Conservation (phyloP, 2,888 invertebrate genomes). For the Scaptomyza polygonia region DNA sequence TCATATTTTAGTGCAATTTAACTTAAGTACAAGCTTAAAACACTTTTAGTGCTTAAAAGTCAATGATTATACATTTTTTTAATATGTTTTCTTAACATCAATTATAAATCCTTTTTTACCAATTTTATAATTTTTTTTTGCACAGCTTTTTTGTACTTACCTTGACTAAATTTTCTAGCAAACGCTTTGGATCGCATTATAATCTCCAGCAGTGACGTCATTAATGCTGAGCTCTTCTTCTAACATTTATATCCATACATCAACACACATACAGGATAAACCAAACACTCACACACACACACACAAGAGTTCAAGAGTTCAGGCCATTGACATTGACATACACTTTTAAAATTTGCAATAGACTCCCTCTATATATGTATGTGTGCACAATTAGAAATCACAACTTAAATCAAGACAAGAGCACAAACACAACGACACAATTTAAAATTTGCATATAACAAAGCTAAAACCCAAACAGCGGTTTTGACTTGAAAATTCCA, state of each 20-base stretch:
- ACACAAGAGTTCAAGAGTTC: conserved; percentile 46
- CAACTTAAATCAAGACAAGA: conserved; percentile 60
- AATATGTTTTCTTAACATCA: too few relatives aligned
- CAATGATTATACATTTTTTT: too few relatives aligned
- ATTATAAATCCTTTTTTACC: too few relatives aligned
- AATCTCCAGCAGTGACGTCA: conserved; percentile 81
- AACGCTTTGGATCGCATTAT: conserved; percentile 84
- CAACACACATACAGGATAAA: conserved; percentile 5
- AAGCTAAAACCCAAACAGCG: background rate
- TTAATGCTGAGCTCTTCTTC: conserved; percentile 56
- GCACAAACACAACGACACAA: conserved; percentile 57
- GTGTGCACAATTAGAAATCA: conserved; percentile 68
- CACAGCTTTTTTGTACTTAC: conserved; percentile 66
- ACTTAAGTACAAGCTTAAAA: too few relatives aligned
- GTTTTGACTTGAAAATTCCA: conserved; percentile 48
- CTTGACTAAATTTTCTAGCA: conserved; percentile 83
- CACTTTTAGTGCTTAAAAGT: too few relatives aligned
- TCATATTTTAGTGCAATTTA: too few relatives aligned
- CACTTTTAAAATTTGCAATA: conserved; percentile 27
- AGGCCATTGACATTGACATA: conserved; percentile 74
- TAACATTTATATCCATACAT: conserved; percentile 33
- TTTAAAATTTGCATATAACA: conserved; percentile 65
- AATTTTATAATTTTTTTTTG: too few relatives aligned
- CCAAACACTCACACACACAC: conserved; percentile 10
- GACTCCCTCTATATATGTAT: conserved; percentile 10